Percentiles rank a stretch among this genome's conserved stretches.
These are phyloP conservation scores for Tetragnatha montana DNA, from an alignment of 2,888 invertebrate species.

Conservation along the genomic window DNA sequence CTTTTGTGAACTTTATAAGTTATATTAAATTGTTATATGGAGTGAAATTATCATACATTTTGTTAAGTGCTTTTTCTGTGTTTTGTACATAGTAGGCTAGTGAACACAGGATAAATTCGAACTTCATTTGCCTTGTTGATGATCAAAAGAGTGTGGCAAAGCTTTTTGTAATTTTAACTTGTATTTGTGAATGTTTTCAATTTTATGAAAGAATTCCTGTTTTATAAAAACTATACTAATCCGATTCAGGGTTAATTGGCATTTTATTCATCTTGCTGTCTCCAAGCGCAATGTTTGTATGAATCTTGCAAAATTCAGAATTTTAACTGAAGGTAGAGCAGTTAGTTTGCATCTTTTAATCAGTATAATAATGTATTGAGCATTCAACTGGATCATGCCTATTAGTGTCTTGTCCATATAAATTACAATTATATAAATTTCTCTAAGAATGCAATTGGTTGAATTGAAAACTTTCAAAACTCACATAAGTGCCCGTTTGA, in stretches of 20 bases:
- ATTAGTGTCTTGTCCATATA: background rate
- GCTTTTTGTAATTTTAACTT: slow-evolving; percentile 50
- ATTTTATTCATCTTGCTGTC: background rate
- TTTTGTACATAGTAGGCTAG: slow-evolving; percentile 43
- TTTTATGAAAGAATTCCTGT: background rate
- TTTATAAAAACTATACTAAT: background rate
- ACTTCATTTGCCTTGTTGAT: slow-evolving; percentile 56
- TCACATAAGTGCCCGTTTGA: background rate
- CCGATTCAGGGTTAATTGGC: background rate
- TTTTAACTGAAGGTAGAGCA: background rate
- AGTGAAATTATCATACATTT: slow-evolving; percentile 61
- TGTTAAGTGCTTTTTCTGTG: slow-evolving; percentile 50
- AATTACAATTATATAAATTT: background rate
- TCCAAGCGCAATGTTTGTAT: background rate
- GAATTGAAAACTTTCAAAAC: background rate
- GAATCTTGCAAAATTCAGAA: background rate
- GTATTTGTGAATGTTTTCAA: slow-evolving; percentile 22
- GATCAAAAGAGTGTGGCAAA: slow-evolving; percentile 54
- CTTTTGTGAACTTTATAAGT: slow-evolving; percentile 43
- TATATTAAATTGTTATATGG: slow-evolving; percentile 57
- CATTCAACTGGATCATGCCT: background rate
- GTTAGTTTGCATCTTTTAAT: background rate
- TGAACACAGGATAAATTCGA: slow-evolving; percentile 19
- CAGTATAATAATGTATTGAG: background rate
- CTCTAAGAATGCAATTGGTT: background rate